phyloP scores from a whole-genome alignment of 2,888 invertebrate genomes.

The Lasioglossum villosulum region DNA sequence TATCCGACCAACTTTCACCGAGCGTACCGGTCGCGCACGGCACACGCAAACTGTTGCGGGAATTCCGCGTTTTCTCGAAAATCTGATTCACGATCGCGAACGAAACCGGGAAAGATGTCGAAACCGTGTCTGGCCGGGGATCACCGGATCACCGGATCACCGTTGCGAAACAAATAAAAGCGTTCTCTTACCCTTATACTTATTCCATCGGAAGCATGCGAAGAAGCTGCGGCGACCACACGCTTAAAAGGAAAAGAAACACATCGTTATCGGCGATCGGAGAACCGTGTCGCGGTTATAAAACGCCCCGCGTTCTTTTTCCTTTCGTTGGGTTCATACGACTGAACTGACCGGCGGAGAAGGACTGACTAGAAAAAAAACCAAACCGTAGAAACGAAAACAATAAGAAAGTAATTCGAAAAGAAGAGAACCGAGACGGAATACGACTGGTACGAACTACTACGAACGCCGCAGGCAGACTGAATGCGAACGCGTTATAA shows the following conservation, averaged over 20 bases:
- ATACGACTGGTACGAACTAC: slow-evolving; percentile 49
- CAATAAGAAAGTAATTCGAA: neutral
- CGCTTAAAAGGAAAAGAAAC: neutral
- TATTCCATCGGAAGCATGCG: slow-evolving; percentile 1
- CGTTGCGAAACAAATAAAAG: neutral
- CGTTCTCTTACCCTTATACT: slow-evolving; percentile 48
- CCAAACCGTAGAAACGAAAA: neutral
- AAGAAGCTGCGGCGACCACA: neutral
- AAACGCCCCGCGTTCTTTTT: neutral
- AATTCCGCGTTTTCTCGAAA: neutral
- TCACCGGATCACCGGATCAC: neutral
- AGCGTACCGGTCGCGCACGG: neutral
- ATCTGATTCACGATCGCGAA: neutral
- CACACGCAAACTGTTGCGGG: neutral
- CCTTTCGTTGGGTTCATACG: neutral
- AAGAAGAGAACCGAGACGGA: slow-evolving; percentile 23
- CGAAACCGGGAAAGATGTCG: neutral
- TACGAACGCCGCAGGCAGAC: slow-evolving; percentile 59
- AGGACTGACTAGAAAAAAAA: neutral
- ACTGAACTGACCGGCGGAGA: neutral
- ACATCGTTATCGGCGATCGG: slow-evolving; percentile 1
- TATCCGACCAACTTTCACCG: slow-evolving; percentile 10
- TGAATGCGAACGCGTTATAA: slow-evolving; percentile 58
- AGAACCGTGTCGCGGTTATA: neutral
- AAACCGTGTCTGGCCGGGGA: neutral